Base-by-base conservation (phyloP, 2,113 vertebrate genomes). In the Saimiri boliviensis region DNA sequence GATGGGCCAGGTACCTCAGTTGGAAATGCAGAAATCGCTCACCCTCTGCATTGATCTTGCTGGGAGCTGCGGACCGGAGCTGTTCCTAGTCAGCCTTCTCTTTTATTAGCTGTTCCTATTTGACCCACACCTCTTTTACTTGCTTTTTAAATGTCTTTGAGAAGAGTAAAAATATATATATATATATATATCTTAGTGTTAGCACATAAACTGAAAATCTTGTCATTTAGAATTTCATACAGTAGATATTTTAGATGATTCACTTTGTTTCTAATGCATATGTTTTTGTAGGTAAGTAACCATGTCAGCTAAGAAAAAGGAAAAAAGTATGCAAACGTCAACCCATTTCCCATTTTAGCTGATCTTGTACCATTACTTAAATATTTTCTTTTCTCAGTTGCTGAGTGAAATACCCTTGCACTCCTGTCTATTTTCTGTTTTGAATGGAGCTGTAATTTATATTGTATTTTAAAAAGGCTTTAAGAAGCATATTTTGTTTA, bases 401-500 rank as follows among this genome's bases (percentile, higher is more conserved):
- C 45, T 76, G 25, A 91, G 81, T 86, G 93, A 95, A 94, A 92
- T 74, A 13, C 40, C 54, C 63, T 47, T 63, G 12, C 5, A 32
- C 35, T 71, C n/a, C 54, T n/a, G n/a, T n/a, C n/a, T 95, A 40
- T 95, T 97, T 21, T 90, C 27, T 77, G 25, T 89, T 92, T 60
- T 96, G 60, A 97, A 95, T 94, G 23, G 73, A 95, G 23, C 74
- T 93, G 16, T 93, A 92, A 93, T 97, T 96, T 96, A 90, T 91
- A 89, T 63, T 93, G 77, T 95, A 11, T 82, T 70, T 70, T 70
- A 87, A 87, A 91, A 95, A 94, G 21, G 4, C 66, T 88, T 96
- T 76, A 87, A 83, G 89, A 86, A 94, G n/a, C 17, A 42, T 68
- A 16, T 89, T 96, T 95, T 83, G 12, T 92, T 82, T 14, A 52